A percentile compares a stretch with the other conserved stretches of the same genome.
Conservation (phyloP, 2,113 vertebrate genomes). For the Geococcyx californianus region DNA sequence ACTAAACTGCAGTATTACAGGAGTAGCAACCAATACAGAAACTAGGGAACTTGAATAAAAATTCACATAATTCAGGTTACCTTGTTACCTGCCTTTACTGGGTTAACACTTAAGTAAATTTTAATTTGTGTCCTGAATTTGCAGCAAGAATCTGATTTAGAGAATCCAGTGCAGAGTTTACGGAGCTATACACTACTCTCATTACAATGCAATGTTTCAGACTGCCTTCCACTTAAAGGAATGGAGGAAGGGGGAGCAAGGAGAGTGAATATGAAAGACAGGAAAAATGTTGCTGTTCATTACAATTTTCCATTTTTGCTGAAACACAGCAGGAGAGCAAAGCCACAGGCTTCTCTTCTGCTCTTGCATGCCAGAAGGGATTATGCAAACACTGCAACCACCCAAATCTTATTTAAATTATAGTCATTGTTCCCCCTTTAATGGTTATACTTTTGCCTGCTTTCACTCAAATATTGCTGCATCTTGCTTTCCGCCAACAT, state of each 20-base stretch:
- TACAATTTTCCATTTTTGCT: slow-evolving; percentile 77
- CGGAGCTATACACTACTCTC: not conserved
- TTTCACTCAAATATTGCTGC: slow-evolving; percentile 68
- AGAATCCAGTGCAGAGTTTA: not conserved
- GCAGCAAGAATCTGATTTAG: not conserved
- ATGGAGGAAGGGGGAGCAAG: not conserved
- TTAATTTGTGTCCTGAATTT: slow-evolving; percentile 15
- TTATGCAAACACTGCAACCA: slow-evolving; percentile 73
- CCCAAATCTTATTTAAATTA: slow-evolving; percentile 72
- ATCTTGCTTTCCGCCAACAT: slow-evolving; percentile 68
- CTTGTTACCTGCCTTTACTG: not conserved
- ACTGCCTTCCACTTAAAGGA: slow-evolving; percentile 31
- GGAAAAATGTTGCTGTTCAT: slow-evolving; percentile 70
- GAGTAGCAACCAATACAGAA: slow-evolving; percentile 19
- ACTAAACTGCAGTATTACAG: not conserved
- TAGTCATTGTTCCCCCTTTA: slow-evolving; percentile 67
- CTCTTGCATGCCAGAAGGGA: slow-evolving; percentile 66
- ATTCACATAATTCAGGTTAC: not conserved
- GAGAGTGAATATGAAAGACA: slow-evolving; percentile 56
- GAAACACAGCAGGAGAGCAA: slow-evolving; percentile 75
- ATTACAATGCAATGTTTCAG: not conserved
- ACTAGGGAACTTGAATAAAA: not conserved
- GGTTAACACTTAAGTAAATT: not conserved
- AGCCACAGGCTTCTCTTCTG: slow-evolving; percentile 66
- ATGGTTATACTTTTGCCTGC: slow-evolving; percentile 67